Conservation (phyloP, 2,888 invertebrate genomes). For the Drosophila leonis region DNA sequence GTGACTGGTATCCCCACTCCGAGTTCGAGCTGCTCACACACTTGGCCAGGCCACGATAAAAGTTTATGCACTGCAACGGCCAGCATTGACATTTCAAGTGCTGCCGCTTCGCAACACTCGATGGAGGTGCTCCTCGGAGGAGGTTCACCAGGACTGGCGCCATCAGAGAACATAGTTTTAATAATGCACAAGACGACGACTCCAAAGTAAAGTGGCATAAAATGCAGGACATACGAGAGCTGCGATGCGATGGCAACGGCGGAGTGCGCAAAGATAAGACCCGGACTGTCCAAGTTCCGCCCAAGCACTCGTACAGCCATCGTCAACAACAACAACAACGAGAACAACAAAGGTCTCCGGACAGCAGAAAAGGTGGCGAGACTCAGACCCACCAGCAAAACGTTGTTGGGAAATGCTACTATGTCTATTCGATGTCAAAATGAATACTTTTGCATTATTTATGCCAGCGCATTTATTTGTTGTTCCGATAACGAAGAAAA, state of each 20-base stretch:
- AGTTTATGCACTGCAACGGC: conserved; percentile 76
- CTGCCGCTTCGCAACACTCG: conserved; percentile 19
- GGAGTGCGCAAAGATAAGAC: conserved; percentile 52
- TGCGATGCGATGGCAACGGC: conserved; percentile 33
- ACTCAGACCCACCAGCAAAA: conserved; percentile 22
- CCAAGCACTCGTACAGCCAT: conserved; percentile 44
- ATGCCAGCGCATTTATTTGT: conserved; percentile 76
- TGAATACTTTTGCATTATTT: conserved; percentile 82
- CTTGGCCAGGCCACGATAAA: conserved; percentile 66
- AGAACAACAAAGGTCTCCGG: conserved; percentile 11
- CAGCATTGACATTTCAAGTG: conserved; percentile 83
- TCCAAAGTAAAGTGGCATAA: conserved; percentile 68
- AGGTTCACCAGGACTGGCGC: conserved; percentile 62
- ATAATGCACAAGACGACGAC: conserved; percentile 81
- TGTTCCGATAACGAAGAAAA: conserved; percentile 67
- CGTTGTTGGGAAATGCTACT: conserved; percentile 69
- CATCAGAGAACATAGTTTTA: conserved; percentile 77
- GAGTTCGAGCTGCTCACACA: conserved; percentile 1
- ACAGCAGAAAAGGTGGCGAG: conserved; percentile 31
- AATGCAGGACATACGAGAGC: conserved; percentile 81
- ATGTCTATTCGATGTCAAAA: conserved; percentile 82
- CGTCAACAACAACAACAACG: conserved; percentile 22
- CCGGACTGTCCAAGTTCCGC: conserved; percentile 63
- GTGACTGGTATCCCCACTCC: conserved; percentile 2
- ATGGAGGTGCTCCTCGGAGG: conserved; percentile 17